Evolutionary conservation across 2,113 vertebrate species (phyloP), one percentile per base, ranked within the genome.

Genomic region (Oriolus oriolus): DNA sequence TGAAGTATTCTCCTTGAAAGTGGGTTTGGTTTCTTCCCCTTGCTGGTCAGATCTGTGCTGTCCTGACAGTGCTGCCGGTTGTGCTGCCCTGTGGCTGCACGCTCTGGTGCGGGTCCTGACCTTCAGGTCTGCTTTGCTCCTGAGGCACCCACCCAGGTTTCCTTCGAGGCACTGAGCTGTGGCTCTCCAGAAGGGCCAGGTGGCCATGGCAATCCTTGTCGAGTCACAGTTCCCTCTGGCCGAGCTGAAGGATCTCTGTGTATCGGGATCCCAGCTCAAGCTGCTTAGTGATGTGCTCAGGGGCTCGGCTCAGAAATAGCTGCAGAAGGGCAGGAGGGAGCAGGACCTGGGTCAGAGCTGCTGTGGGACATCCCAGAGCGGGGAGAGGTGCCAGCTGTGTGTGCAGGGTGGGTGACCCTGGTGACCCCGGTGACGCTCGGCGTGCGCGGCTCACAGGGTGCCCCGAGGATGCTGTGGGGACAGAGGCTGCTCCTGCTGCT

Each of bases 371-470:
- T 14, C 19, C 20, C 65, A 13, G 42, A 11, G 41, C 5, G 27
- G 71, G 54, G 24, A 64, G 33, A 59, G 33, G 30, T 33, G 35
- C 8, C 41, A 54, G 4, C 31, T 49, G 24, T 5, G 31, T 8
- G 6, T 11, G 11, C 19, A 3, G 24, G 50, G 35, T 18, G 50
- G 6, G 8, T 52, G 54, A 5, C 8, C 52, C 52, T 33, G 52
- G 18, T 52, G 54, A 5, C 8, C 52, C 52, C 26, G 52, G 18
- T 52, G 49, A 3, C 0, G 0, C 49, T 30, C 11, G 7, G 22
- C 26, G 3, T 0, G 1, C 6, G 26, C 14, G 30, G 23, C 6
- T 65, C 13, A 20, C 0, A 2, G 6, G 9, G 47, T 57, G 35
- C 47, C 28, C 54, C 3, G 3, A 11, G 63, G 53, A 19, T 24